Evolutionary conservation across 1,140 invertebrate genomes (phyloP), one percentile per base, ranked within the genome.

Genomic region (Dysdera silvatica): DNA sequence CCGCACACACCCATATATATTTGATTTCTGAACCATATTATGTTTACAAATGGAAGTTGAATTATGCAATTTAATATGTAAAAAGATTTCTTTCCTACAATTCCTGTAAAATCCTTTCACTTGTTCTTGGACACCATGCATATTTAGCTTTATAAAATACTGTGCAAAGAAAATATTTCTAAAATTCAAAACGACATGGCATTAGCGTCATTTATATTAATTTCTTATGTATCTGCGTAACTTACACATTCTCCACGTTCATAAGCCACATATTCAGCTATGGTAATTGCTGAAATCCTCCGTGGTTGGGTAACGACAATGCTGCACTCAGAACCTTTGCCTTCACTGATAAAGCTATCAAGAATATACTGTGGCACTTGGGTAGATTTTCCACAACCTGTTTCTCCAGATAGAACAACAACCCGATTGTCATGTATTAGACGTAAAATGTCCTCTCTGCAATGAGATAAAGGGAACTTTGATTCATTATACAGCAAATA

Each of bases 341-440:
- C 31, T 24, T 37, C 24, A 1, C 77, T 69, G 75, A 78, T 81
- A 82, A 56, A 66, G 32, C 63, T 20, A 10, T 98, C 95, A 54
- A 98, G 75, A 70, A 99, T 95, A 73, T 91, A 98, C 72, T 99
- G 95, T 61, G 91, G 94, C 37, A 82, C 80, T 73, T 84, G 82
- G 35, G 83, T 84, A 6, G 83, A 83, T 76, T 85, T 84, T 68
- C 93, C 94, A 72, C 91, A 95, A 16, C 94, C 94, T 0, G 93
- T 96, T 66, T 93, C 92, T 57, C 93, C 94, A 43, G 87, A 81
- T 54, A 97, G 88, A 29, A 96, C 86, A 32, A 93, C 81, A 1
- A 96, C 87, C 3, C 88, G 82, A 77, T 91, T 88, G 1, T 91
- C 87, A 65, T 90, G 87, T 54, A 97, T 89, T 0, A 85, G 82